These are phyloP conservation scores for Cyclina sinensis DNA, from an alignment of 1,140 invertebrate species.

Conservation along the genomic window DNA sequence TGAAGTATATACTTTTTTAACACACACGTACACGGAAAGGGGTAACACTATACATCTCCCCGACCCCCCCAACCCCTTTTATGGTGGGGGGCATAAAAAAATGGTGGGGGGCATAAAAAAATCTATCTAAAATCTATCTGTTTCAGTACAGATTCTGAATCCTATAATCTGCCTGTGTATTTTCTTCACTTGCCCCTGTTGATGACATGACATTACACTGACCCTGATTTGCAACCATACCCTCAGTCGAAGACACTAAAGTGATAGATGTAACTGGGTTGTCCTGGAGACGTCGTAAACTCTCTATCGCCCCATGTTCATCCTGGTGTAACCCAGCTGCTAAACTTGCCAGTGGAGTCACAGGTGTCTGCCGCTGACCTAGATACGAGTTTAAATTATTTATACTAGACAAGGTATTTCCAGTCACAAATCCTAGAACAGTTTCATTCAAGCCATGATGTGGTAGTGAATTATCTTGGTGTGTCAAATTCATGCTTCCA, in stretches of 20 bases:
- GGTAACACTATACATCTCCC: too few species aligned
- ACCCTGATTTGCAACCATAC: not conserved
- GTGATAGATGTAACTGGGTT: conserved; percentile 9
- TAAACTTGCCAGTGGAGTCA: conserved; percentile 12
- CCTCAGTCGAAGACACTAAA: not conserved
- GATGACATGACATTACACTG: conserved; percentile 7
- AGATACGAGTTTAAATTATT: conserved; percentile 19
- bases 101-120: too few species aligned
- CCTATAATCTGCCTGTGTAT: not conserved
- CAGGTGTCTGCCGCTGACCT: not conserved
- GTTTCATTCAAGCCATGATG: not conserved
- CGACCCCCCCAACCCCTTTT: too few species aligned
- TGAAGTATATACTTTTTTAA: too few species aligned
- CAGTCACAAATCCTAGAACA: conserved; percentile 15
- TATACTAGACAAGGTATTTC: conserved; percentile 26
- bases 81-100: too few species aligned
- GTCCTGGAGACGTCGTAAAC: conserved; percentile 46
- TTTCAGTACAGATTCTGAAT: conserved; percentile 16
- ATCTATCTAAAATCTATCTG: too few species aligned
- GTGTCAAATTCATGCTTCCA: not conserved
- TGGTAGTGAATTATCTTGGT: not conserved
- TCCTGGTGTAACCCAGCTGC: not conserved
- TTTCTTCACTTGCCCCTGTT: conserved; percentile 7
- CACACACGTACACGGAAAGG: too few species aligned
- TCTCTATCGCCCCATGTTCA: conserved; percentile 49